Percentiles rank a stretch among this genome's conserved stretches.
Evolutionary conservation across 1,140 invertebrate genomes (phyloP).

Genomic region (Elysia chlorotica): DNA sequence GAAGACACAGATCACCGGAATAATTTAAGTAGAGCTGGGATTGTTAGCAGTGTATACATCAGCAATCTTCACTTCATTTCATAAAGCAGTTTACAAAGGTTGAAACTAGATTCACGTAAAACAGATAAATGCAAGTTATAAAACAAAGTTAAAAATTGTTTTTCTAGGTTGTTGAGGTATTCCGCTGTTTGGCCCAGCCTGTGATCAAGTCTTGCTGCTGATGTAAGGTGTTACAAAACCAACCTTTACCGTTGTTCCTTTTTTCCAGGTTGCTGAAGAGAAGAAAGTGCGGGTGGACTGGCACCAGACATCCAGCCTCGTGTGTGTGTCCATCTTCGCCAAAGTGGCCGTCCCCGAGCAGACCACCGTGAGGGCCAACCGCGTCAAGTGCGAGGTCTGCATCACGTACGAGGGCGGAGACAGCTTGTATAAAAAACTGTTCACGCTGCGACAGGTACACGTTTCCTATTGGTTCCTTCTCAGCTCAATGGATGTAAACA

Average conservation of each 20-base stretch:
- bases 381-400: constrained; percentile 77
- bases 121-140: too few species aligned
- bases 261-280: constrained; percentile 62
- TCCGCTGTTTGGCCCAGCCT: not conserved
- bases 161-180: not conserved
- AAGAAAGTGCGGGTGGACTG: constrained; percentile 88
- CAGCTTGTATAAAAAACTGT: constrained; percentile 75
- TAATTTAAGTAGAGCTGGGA: too few species aligned
- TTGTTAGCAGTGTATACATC: too few species aligned
- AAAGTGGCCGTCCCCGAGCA: constrained; percentile 84
- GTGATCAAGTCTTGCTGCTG: not conserved
- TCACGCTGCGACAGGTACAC: constrained; percentile 84
- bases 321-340: constrained; percentile 86
- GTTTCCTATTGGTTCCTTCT: too few species aligned
- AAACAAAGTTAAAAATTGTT: too few species aligned
- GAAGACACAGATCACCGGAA: too few species aligned
- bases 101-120: not conserved
- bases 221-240: not conserved
- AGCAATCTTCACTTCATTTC: too few species aligned
- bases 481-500: too few species aligned
- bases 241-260: not conserved
- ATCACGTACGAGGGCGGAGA: constrained; percentile 77
- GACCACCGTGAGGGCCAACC: constrained; percentile 81
- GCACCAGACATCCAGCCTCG: constrained; percentile 64
- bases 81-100: not conserved